These are phyloP conservation scores for Morpho deidamia DNA, from an alignment of 2,888 invertebrate species.

Conservation along the genomic window DNA sequence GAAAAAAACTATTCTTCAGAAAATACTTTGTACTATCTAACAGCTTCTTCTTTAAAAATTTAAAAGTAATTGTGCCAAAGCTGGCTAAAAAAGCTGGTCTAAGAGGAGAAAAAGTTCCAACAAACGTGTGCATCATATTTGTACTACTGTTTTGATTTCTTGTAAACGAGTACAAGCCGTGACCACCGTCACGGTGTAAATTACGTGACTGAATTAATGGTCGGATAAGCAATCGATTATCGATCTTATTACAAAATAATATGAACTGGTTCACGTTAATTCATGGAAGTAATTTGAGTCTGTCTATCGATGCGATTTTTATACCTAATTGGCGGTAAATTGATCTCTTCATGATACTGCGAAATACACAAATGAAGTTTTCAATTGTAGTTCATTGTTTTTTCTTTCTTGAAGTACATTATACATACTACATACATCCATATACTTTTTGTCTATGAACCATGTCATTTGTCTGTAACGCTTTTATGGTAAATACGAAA, in stretches of 20 bases:
- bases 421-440: no score
- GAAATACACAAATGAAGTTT: not conserved
- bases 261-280: not conserved
- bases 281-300: not conserved
- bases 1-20: no score
- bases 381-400: not conserved
- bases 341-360: constrained; percentile 10
- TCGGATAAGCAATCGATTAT: not conserved
- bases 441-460: no score
- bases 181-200: constrained; percentile 27
- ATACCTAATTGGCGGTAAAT: constrained; percentile 20
- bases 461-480: no score
- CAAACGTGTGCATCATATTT: not conserved
- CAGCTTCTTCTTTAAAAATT: no score
- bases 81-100: no score
- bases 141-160: constrained; percentile 19
- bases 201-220: constrained; percentile 11
- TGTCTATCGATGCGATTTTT: constrained; percentile 13
- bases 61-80: no score
- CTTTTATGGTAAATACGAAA: no score
- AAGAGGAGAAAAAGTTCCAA: no score
- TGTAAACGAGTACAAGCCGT: constrained; percentile 23
- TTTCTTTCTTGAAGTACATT: no score
- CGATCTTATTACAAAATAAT: constrained; percentile 7
- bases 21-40: no score